Evolutionary conservation across 2,888 invertebrate species (phyloP), one percentile per base, ranked within the genome.

Genomic region (Euplagia quadripunctaria): DNA sequence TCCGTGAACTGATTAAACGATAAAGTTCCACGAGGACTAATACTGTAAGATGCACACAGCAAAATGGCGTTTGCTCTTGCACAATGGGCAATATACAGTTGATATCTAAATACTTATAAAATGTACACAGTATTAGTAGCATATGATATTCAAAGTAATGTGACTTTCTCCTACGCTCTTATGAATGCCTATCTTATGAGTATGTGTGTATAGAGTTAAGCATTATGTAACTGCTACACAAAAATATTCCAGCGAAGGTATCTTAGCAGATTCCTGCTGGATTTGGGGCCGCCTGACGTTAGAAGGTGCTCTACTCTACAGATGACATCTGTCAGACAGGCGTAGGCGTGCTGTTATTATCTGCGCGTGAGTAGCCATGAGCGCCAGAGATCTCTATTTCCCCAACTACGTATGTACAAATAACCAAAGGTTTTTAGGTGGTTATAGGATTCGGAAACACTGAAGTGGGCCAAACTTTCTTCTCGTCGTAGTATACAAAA

Each of bases 21-120:
- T 84, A 85, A 87, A 86, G 51, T 68, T 52, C 14, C 76, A 66
- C 52, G 73, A 85, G 81, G 84, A 86, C 80, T 79, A 79, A 86
- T 85, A 79, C 81, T 77, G 76, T 78, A 73, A 81, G 82, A 79
- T 80, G 81, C 1, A 52, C 52, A 58, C 55, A 55, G 9, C n/a
- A 55, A 20, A 20, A 20, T 3, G n/a, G 20, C 52, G 12, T 58
- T 58, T 58, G 41, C 17, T 41, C 5, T 51, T 51, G 67, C 65
- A 66, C 49, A 49, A 16, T 66, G 49, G 14, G 31, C 49, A 49
- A 49, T 66, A 46, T 49, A 66, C 49, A 11, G 58, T 20, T 58
- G 11, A 31, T 31, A 31, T 31, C 31, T 31, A 58, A 20, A 20
- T 58, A 58, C 58, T 58, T 20, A 58, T 58, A 20, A 20, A 58